Evolutionary conservation across 2,113 vertebrate genomes (phyloP).

Genomic region (Alaudala cheleensis): DNA sequence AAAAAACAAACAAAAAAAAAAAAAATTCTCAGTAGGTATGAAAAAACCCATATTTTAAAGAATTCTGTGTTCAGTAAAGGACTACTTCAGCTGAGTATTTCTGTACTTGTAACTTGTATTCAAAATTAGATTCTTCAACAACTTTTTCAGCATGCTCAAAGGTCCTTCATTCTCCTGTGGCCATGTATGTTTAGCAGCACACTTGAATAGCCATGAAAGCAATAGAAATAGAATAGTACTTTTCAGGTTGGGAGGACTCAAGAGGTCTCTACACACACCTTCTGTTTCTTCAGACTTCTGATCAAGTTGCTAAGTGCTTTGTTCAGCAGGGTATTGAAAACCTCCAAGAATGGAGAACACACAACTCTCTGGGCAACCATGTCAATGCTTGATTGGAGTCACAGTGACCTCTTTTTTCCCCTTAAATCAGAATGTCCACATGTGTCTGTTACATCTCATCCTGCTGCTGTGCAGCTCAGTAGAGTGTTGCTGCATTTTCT

Average conservation of each 20-base stretch:
- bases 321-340: neutral
- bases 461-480: neutral
- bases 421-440: neutral
- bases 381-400: neutral
- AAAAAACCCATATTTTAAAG: neutral
- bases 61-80: neutral
- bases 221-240: neutral
- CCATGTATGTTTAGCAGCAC: neutral
- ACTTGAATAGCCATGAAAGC: neutral
- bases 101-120: neutral
- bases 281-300: neutral
- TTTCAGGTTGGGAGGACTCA: neutral
- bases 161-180: neutral
- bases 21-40: neutral
- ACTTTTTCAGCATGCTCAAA: neutral
- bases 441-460: neutral
- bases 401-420: neutral
- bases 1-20: conserved; percentile 3
- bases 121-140: neutral
- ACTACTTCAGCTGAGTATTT: neutral
- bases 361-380: neutral
- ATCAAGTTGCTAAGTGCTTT: neutral
- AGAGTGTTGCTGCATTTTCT: neutral
- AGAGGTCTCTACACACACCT: neutral
- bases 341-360: neutral